Base-by-base conservation (phyloP, 2,888 invertebrate species). In the Xanthorhoe designata region DNA sequence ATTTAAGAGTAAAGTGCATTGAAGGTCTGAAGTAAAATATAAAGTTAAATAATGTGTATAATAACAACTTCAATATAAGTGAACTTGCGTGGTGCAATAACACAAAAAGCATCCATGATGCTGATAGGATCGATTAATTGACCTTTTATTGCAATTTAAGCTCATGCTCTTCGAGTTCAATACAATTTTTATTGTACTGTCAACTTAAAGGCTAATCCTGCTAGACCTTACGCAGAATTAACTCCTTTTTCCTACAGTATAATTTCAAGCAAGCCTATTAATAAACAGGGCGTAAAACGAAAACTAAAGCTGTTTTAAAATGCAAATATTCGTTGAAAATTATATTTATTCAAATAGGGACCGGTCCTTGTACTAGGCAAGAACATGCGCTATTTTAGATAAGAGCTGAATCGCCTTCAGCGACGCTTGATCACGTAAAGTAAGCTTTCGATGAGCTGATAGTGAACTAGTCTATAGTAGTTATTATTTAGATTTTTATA, bases 281-380 rank as follows among this genome's bases (percentile, higher is more conserved):
- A 50, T 63, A 60, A 56, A 52, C 55, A 19, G 51, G 18, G 53
- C 19, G 47, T 35, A 63, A 80, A 78, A 75, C 67, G 67, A 73
- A 75, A 72, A 70, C 62, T 62, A 52, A 54, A 67, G 61, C 66
- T n/a, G 58, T 55, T 62, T 65, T 60, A 55, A 63, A 49, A 66
- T 75, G 72, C 71, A 70, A 71, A 74, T 72, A 55, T 61, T 64
- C 66, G 64, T 69, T 73, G 70, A 70, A 70, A 69, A 54, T 55
- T 66, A 63, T 62, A 50, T 66, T 69, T 68, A 69, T 66, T 68
- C 50, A 64, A 61, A 68, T 70, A 53, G 24, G 54, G 47, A 68
- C 73, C 66, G 68, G 71, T 73, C 61, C 29, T 17, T 42, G 15
- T 19, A 29, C 38, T 32, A 32, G n/a, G n/a, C n/a, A n/a, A n/a